Evolutionary conservation across 2,113 vertebrate genomes (phyloP), one percentile per base, ranked within the genome.

Genomic region (Aldabrachelys gigantea): DNA sequence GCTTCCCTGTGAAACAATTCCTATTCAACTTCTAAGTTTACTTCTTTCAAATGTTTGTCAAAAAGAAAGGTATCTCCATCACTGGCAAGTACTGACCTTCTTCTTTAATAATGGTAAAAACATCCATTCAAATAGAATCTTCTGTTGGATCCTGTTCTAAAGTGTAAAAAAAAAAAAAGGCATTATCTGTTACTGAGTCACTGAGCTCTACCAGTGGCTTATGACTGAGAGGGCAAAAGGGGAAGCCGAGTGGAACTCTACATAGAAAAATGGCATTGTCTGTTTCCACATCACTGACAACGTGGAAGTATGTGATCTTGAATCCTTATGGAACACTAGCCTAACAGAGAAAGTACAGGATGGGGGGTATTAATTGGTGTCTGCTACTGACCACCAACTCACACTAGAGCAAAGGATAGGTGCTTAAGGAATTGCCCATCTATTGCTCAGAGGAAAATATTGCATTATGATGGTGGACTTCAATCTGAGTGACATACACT

Each of bases 11-110:
- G n/a, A n/a, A 69, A 69, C 35, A 69, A 69, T 69, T 69, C 35
- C 35, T 69, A 9, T 69, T 38, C 65, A 10, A 79, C 50, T 86
- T 94, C 83, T 72, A 72, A 84, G 41, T 44, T 78, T 44, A 86
- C 91, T 4, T 31, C 91, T 95, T 93, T 92, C 82, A 96, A 86
- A 80, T 75, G 52, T 91, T 96, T 93, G n/a, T 88, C 75, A 85
- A 89, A 89, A 92, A 91, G 47, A 78, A 25, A 78, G 41, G 25
- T 44, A 50, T 57, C 16, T 85, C 35, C 52, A 85, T 41, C 27
- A 38, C 35, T 62, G 29, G 29, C 38, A 50, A 75, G 72, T 91
- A 65, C 10, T 47, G 53, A 3, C 3, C 59, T 13, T 78, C 38
- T 82, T 91, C 84, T 29, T 78, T 65, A 84, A 9, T 22, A 7